Base-by-base conservation (phyloP, 2,113 vertebrate species). In the Gulo gulo region DNA sequence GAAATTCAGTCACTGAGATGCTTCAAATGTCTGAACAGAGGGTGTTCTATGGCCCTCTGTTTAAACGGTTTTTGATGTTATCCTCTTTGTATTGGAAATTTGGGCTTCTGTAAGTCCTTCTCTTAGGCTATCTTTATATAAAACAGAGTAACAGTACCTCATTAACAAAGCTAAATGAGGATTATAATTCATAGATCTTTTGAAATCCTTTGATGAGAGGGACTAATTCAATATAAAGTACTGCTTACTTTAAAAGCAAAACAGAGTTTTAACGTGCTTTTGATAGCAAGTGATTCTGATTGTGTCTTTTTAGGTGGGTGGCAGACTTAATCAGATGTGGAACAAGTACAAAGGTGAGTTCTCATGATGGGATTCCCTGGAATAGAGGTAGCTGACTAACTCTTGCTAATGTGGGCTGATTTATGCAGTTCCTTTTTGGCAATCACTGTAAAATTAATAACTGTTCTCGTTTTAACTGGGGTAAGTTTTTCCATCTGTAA, bases 171-270 rank as follows among this genome's bases (percentile, higher is more conserved):
- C 59, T 91, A 73, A 93, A 82, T 78, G 50, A 63, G 69, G 34
- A 39, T 63, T 86, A 69, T 6, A 71, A 69, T 71, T 34, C 42
- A n/a, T 9, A 89, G 42, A 61, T 63, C 23, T 39, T 97, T 73
- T 96, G n/a, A 95, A 94, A 82, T 89, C 36, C 67, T 86, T 59
- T 86, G 52, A 65, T 79, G 45, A 95, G 71, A 95, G 52, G 18
- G n/a, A 80, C 12, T 63, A 76, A 50, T 87, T 81, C 71, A 84
- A 61, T 45, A 88, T 52, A 83, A 86, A 92, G 79, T 13, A 47
- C 6, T 31, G 12, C 34, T 83, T 82, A 57, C 78, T 82, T 81
- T 94, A 88, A 95, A 92, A 95, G 81, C 42, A 84, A 80, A 59
- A 78, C 59, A 55, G 9, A 91, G 20, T 83, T 89, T 83, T 78